Base-by-base conservation (phyloP, 2,113 vertebrate genomes). In the Psittacula cyanocephala region DNA sequence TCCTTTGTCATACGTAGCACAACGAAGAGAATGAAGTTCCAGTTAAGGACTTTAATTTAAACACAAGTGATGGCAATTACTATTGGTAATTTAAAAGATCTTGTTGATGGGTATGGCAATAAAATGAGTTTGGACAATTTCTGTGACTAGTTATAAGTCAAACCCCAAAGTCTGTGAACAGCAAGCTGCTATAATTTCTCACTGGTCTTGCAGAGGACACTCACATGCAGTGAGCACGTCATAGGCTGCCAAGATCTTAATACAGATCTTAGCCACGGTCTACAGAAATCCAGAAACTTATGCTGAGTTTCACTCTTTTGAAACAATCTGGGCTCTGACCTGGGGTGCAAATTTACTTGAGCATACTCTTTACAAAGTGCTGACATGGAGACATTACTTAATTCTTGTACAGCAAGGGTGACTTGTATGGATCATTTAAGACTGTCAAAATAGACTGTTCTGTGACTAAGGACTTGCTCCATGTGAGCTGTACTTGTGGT, bases 311-410 rank as follows among this genome's bases (percentile, higher is more conserved):
- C 64, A 91, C 90, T 81, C 79, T n/a, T 91, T 44, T 86, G 93
- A 94, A 97, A 94, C 93, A 81, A 94, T 95, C 86, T 95, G 94
- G 78, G 96, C 91, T 95, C 86, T 85, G 75, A 93, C 88, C 94
- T 94, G 92, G 82, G 92, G 85, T 91, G 89, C 90, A 95, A 92
- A 93, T 96, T 96, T 94, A 87, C 80, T 78, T 92, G 84, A 93
- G 90, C 83, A 4, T 78, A 41, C 60, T 86, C 95, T 89, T 87
- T 71, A 75, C 81, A 65, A 35, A 88, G 93, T 91, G 95, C 33
- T 92, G 94, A 96, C 92, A 82, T 35, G 64, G 94, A 96, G 94
- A 94, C 90, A 93, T 91, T 80, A 94, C 93, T 94, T 95, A 95
- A 90, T 92, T 96, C 94, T 75, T 57, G 85, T 90, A 81, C 94